Evolutionary conservation across 1,140 invertebrate species (phyloP).

Genomic region (Anoplolepis gracilipes): DNA sequence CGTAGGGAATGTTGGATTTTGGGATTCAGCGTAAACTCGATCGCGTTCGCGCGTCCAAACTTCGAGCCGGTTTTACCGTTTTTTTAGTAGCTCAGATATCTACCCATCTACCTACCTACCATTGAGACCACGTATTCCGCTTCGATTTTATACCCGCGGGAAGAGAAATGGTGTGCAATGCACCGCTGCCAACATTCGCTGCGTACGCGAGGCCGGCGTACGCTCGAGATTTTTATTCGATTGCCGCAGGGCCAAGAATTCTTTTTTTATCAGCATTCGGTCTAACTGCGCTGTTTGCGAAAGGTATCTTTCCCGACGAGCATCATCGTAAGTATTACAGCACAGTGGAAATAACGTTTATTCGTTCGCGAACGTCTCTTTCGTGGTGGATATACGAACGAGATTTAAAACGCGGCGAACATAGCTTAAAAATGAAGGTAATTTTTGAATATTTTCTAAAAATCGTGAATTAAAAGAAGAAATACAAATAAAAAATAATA

Average conservation of each 20-base stretch:
- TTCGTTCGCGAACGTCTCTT: neutral
- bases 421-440: neutral
- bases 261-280: slow-evolving; percentile 39
- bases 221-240: slow-evolving; percentile 57
- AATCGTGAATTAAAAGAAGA: neutral
- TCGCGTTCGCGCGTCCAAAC: slow-evolving; percentile 25
- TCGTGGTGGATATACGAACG: too few relatives aligned
- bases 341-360: slow-evolving; percentile 15
- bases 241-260: slow-evolving; percentile 30
- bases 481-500: neutral
- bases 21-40: slow-evolving; percentile 42
- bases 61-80: slow-evolving; percentile 46
- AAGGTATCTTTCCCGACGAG: slow-evolving; percentile 7
- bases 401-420: neutral
- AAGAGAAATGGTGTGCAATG: slow-evolving; percentile 38
- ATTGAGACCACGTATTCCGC: slow-evolving; percentile 19
- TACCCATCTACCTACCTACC: too few relatives aligned
- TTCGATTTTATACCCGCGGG: slow-evolving; percentile 51
- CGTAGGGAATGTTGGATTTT: slow-evolving; percentile 11
- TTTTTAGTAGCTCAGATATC: neutral
- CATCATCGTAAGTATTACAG: slow-evolving; percentile 13
- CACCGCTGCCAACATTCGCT: neutral
- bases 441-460: neutral
- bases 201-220: slow-evolving; percentile 2
- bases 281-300: slow-evolving; percentile 25